These are phyloP conservation scores for Leontocebus nigricollis DNA, from an alignment of 2,797 vertebrate genomes.

Conservation along the genomic window DNA sequence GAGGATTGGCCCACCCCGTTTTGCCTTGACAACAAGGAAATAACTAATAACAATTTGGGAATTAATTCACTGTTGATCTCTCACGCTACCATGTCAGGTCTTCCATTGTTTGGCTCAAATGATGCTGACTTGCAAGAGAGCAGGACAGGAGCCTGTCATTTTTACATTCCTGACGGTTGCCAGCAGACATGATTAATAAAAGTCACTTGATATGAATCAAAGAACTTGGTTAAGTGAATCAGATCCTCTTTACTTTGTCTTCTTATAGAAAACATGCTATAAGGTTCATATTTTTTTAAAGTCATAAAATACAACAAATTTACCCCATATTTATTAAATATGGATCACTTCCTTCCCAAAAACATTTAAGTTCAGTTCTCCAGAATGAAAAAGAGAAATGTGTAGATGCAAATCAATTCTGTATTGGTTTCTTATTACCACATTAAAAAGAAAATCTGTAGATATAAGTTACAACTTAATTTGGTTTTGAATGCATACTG, in stretches of 20 bases:
- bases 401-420: slow-evolving; percentile 36
- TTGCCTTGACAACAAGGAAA: neutral
- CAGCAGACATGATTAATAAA: neutral
- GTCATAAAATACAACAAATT: neutral
- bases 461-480: slow-evolving; percentile 56
- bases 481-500: slow-evolving; percentile 45
- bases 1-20: neutral
- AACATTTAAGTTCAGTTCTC: slow-evolving; percentile 21
- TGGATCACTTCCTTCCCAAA: neutral
- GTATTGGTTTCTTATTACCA: slow-evolving; percentile 45
- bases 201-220: neutral
- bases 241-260: neutral
- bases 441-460: slow-evolving; percentile 66
- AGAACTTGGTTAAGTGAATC: slow-evolving; percentile 9
- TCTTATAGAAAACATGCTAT: neutral
- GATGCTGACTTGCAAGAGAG: neutral
- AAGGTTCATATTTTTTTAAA: slow-evolving; percentile 32
- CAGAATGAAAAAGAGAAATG: slow-evolving; percentile 10
- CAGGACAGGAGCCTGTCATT: neutral
- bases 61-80: neutral
- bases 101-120: neutral
- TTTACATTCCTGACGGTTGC: neutral
- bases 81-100: neutral
- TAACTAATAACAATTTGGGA: neutral
- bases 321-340: slow-evolving; percentile 5